phyloP scores from a whole-genome alignment of 2,888 invertebrate genomes.

The Halictus ligatus region DNA sequence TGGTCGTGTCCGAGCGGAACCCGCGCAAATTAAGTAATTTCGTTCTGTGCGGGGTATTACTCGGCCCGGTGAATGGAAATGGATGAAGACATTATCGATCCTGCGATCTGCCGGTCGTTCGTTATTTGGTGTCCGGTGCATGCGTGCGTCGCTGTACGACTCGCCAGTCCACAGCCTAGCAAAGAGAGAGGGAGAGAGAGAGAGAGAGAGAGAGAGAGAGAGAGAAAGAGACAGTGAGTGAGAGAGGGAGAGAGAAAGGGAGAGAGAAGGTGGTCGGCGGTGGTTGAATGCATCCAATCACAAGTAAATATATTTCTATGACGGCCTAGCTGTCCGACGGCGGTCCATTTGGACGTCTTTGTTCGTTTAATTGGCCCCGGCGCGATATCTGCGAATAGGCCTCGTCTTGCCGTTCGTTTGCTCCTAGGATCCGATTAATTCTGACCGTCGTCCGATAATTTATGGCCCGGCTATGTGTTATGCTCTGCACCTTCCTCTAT shows the following conservation, averaged over 20 bases:
- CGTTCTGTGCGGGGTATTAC: slow-evolving; percentile 36
- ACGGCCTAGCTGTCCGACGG: slow-evolving; percentile 4
- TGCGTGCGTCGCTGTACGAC: slow-evolving; percentile 15
- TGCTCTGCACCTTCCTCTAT: slow-evolving; percentile 21
- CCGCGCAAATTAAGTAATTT: slow-evolving; percentile 51
- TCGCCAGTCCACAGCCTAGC: background rate
- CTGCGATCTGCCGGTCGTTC: slow-evolving; percentile 49
- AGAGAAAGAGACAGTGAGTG: background rate
- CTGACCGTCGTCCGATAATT: slow-evolving; percentile 60
- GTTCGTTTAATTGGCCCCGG: slow-evolving; percentile 47
- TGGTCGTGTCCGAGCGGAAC: slow-evolving; percentile 11
- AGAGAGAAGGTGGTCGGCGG: background rate
- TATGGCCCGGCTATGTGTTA: slow-evolving; percentile 49
- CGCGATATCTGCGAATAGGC: slow-evolving; percentile 12
- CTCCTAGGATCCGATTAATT: slow-evolving; percentile 63
- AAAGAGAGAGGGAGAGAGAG: background rate
- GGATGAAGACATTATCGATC: slow-evolving; percentile 60
- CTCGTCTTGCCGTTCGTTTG: slow-evolving; percentile 31
- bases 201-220: background rate
- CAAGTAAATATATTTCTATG: slow-evolving; percentile 47
- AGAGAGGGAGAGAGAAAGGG: background rate
- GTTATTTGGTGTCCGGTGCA: slow-evolving; percentile 43
- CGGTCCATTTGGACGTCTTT: slow-evolving; percentile 40
- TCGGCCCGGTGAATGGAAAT: slow-evolving; percentile 42
- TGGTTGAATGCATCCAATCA: slow-evolving; percentile 42